Percentiles rank a stretch among this genome's conserved stretches.
phyloP scores from a whole-genome alignment of 2,113 vertebrate species.

The Helogale parvula region DNA sequence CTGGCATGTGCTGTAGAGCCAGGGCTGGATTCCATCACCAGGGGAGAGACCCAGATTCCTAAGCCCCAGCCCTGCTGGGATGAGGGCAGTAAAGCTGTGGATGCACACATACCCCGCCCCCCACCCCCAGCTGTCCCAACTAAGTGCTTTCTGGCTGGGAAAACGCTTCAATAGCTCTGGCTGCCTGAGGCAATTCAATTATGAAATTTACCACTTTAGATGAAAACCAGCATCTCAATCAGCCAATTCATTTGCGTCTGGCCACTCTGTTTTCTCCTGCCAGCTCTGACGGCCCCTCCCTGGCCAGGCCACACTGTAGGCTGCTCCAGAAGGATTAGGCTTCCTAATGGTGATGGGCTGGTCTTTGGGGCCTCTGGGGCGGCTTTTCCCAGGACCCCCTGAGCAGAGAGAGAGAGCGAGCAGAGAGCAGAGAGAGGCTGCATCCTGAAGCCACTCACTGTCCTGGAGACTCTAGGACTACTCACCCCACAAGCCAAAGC shows the following conservation, averaged over 20 bases:
- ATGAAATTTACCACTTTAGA: constrained; percentile 61
- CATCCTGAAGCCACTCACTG: background rate
- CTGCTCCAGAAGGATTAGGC: background rate
- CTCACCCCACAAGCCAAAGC: background rate
- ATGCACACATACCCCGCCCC: background rate
- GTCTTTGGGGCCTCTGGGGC: background rate
- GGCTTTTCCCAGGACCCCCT: background rate
- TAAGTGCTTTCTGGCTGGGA: constrained; percentile 54
- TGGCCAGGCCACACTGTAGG: background rate
- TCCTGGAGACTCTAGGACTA: background rate
- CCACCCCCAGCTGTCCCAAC: background rate
- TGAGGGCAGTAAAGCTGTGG: constrained; percentile 46
- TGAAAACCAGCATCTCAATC: constrained; percentile 61
- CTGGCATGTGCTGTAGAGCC: background rate
- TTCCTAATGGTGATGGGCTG: background rate
- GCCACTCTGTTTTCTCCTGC: background rate
- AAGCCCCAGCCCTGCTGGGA: background rate
- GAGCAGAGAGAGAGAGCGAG: background rate
- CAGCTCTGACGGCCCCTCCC: background rate
- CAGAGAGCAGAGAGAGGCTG: background rate
- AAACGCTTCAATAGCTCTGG: constrained; percentile 23
- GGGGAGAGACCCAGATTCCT: constrained; percentile 45
- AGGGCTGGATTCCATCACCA: background rate
- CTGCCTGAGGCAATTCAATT: constrained; percentile 66
- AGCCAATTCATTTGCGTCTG: constrained; percentile 63